Evolutionary conservation across 2,888 invertebrate species (phyloP), one percentile per base, ranked within the genome.

Genomic region (Heliconius cydno): DNA sequence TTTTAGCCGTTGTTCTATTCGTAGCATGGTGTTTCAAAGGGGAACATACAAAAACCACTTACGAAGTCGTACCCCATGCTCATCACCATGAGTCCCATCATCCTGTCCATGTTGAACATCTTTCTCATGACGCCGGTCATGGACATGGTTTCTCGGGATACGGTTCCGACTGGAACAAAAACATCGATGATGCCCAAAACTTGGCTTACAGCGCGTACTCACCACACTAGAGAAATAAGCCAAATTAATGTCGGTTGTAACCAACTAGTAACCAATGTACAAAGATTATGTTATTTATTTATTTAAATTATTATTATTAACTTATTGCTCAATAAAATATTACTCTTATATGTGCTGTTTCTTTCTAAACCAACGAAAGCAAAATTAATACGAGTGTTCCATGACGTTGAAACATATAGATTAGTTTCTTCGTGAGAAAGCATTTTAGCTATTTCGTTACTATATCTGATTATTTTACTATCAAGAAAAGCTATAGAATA

Each of bases 1-100:
- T 97, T 83, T 95, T 98, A 66, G 96, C 97, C 65, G 96, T 96
- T 78, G 96, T 98, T 84, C 96, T 98, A 85, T 92, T 94, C 84
- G 91, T 92, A 0, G 94, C 94, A 3, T 93, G 90, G 87, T 94
- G 94, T 80, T 82, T 95, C 85, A 95, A 95, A 81, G 92, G 92
- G 0, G 95, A 94, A 74, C 91, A 92, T 57, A 89, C 92, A 0
- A 95, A 94, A 86, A 95, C 95, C 0, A 94, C 94, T 0, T 95
- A 95, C 77, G 95, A 95, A 83, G 95, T 95, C 0, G 87, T 95
- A 0, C 94, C 94, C 13, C 95, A 95, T 66, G 88, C 94, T 3
- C 92, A 93, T 6, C 94, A 94, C 65, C 94, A 98, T 95, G 94
- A 94, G 68, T 84, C 92, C 88, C 98, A 86, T 88, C 97, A 89